Conservation (phyloP, 1,140 invertebrate genomes). For the Conus betulinus region DNA sequence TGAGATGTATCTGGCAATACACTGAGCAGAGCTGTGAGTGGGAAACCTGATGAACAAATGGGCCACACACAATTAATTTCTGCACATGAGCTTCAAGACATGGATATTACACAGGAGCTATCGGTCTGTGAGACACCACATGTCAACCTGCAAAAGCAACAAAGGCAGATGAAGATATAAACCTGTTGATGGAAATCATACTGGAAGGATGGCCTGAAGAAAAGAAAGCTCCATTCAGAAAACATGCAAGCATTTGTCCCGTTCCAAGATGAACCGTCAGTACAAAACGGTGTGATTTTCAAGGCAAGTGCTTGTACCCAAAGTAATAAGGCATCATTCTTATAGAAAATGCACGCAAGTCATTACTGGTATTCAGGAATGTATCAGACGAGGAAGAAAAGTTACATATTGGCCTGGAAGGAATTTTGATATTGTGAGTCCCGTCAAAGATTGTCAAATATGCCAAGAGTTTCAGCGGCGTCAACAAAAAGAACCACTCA, state of each 20-base stretch:
- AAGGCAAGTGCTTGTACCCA: slow-evolving; percentile 26
- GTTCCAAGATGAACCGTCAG: slow-evolving; percentile 8
- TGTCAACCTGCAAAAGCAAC: neutral
- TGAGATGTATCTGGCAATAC: slow-evolving; percentile 72
- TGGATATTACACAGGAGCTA: neutral
- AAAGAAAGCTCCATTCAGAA: neutral
- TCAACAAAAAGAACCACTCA: slow-evolving; percentile 8
- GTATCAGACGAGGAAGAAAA: slow-evolving; percentile 4
- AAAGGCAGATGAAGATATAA: slow-evolving; percentile 12
- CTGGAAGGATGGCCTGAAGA: slow-evolving; percentile 21
- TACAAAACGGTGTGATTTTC: slow-evolving; percentile 13
- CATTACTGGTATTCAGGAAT: slow-evolving; percentile 26
- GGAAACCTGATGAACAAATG: neutral
- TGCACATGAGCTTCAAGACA: neutral
- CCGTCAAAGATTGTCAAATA: neutral
- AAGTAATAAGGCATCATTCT: neutral
- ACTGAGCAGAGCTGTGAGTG: slow-evolving; percentile 45
- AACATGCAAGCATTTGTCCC: neutral
- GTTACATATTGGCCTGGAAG: neutral
- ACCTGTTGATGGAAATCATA: neutral
- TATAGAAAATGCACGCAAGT: slow-evolving; percentile 8
- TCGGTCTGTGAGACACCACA: neutral
- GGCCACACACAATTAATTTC: neutral
- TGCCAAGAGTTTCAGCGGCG: neutral
- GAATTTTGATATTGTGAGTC: neutral